Conservation (phyloP, 2,888 invertebrate genomes). For the Andrena bucephala region DNA sequence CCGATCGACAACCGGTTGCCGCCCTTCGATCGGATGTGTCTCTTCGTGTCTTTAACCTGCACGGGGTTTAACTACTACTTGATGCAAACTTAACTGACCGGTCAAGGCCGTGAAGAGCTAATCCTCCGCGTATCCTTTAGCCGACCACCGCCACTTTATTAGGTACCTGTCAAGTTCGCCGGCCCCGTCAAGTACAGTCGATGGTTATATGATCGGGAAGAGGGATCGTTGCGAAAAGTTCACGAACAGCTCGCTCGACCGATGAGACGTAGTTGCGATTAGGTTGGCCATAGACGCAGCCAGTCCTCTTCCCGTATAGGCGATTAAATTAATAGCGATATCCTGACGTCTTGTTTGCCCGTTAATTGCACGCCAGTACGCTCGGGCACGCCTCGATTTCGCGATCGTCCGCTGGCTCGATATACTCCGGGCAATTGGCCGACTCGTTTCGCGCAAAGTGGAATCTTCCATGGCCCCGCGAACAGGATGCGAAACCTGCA, state of each 20-base stretch:
- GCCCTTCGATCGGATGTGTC: conserved; percentile 16
- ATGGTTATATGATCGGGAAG: neutral
- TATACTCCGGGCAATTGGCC: neutral
- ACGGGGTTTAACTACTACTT: conserved; percentile 1
- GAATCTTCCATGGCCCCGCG: conserved; percentile 22
- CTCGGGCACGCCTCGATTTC: neutral
- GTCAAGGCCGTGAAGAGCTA: neutral
- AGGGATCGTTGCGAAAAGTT: neutral
- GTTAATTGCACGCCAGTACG: conserved; percentile 7
- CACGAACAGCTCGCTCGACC: neutral
- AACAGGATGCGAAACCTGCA: conserved; percentile 63
- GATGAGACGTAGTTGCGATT: neutral
- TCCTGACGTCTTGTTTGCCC: neutral
- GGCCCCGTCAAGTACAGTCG: too few species aligned
- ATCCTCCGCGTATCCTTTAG: neutral
- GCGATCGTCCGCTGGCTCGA: conserved; percentile 2
- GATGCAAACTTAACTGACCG: neutral
- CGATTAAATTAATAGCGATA: conserved; percentile 28
- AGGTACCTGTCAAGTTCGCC: too few species aligned
- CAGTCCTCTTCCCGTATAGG: too few species aligned
- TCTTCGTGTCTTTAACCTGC: conserved; percentile 1
- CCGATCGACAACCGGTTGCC: conserved; percentile 18
- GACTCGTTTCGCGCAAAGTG: conserved; percentile 25
- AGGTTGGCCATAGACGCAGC: neutral
- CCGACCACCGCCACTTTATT: too few species aligned